phyloP scores from a whole-genome alignment of 1,140 invertebrate species.

The Brachionus plicatilis region DNA sequence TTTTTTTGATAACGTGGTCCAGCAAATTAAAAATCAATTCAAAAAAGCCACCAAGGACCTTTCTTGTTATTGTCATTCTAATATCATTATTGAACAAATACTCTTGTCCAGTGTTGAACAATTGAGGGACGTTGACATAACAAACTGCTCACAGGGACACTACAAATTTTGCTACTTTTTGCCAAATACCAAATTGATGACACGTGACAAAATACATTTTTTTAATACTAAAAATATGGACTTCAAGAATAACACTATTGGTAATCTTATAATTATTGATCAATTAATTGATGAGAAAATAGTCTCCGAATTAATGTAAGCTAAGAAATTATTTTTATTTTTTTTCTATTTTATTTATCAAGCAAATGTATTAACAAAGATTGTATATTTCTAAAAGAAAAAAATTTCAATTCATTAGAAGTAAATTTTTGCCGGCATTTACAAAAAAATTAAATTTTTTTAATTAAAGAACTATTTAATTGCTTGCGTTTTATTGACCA shows the following conservation, averaged over 20 bases:
- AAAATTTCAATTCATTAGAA: neutral
- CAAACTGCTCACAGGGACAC: neutral
- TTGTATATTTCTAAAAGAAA: neutral
- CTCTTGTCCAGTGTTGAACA: neutral
- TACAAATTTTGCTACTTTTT: neutral
- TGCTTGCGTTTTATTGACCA: neutral
- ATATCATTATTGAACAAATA: neutral
- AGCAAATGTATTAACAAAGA: neutral
- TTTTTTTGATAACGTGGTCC: neutral
- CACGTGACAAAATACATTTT: neutral
- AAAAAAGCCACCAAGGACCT: neutral
- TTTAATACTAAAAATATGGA: neutral
- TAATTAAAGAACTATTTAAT: neutral
- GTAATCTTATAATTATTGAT: neutral
- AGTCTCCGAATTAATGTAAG: neutral
- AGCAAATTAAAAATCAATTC: neutral
- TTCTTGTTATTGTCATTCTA: neutral
- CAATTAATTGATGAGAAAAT: neutral
- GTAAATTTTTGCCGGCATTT: neutral
- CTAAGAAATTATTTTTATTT: neutral
- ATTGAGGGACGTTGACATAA: neutral
- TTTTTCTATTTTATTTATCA: neutral
- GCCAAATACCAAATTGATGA: neutral
- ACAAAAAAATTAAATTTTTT: neutral
- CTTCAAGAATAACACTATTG: neutral